A percentile compares a stretch with the other conserved stretches of the same genome.
Evolutionary conservation across 2,113 vertebrate genomes (phyloP).

Genomic region (Oriolus oriolus): DNA sequence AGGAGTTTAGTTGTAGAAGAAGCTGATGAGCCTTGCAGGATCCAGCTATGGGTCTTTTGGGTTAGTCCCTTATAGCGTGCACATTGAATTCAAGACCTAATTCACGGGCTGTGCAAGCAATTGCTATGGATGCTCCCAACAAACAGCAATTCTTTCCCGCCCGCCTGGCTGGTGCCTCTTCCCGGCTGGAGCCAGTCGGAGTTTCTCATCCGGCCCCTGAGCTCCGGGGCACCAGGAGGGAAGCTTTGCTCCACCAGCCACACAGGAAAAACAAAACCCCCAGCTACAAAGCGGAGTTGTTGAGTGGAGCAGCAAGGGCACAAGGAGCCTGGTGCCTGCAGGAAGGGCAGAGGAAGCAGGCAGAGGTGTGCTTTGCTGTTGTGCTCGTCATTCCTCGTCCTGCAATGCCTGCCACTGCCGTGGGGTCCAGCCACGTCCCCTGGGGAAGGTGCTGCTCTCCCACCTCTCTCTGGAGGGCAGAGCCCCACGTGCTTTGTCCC

Average conservation of each 20-base stretch:
- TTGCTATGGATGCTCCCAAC: constrained; percentile 19
- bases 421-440: not conserved
- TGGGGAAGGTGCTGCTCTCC: not conserved
- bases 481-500: not conserved
- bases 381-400: rapidly evolving
- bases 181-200: not conserved
- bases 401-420: rapidly evolving
- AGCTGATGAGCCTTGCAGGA: not conserved
- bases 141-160: not conserved
- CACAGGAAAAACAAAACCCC: not conserved
- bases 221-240: not conserved
- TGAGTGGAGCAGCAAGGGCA: not conserved
- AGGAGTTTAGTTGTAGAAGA: not conserved
- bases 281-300: not conserved
- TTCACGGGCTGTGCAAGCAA: not conserved
- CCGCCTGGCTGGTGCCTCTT: not conserved
- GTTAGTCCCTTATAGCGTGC: not conserved
- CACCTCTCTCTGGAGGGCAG: not conserved
- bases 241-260: not conserved
- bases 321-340: not conserved
- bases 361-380: not conserved
- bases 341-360: not conserved
- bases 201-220: not conserved
- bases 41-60: not conserved
- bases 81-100: not conserved